A percentile compares a stretch with the other conserved stretches of the same genome.
phyloP scores from a whole-genome alignment of 2,113 vertebrate species.

The Macroglossus sobrinus region DNA sequence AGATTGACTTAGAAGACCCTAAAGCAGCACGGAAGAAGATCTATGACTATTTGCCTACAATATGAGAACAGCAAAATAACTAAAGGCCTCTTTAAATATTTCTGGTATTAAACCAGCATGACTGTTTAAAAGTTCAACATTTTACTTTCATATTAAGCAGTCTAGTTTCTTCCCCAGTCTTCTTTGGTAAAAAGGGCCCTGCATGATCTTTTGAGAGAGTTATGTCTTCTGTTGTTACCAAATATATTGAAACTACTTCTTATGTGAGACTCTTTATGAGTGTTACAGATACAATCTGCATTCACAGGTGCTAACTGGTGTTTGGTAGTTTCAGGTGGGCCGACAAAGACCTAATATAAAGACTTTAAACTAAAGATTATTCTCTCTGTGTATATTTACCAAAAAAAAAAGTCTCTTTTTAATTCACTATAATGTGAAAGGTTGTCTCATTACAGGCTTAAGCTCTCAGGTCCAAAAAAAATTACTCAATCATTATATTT shows the following conservation, averaged over 20 bases:
- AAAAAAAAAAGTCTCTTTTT: background rate
- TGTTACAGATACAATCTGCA: background rate
- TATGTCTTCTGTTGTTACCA: background rate
- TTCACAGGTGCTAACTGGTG: background rate
- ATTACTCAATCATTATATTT: background rate
- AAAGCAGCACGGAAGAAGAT: slow-evolving; percentile 51
- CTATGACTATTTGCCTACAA: slow-evolving; percentile 58
- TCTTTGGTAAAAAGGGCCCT: background rate
- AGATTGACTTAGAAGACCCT: slow-evolving; percentile 56
- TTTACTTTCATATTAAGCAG: slow-evolving; percentile 53
- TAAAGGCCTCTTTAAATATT: slow-evolving; percentile 70
- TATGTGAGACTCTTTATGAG: background rate
- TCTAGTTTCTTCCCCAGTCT: background rate
- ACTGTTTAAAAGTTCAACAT: slow-evolving; percentile 68
- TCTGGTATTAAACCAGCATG: slow-evolving; percentile 61
- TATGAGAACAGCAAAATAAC: slow-evolving; percentile 69
- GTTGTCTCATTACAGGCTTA: background rate
- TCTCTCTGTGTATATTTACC: background rate
- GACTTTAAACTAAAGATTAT: background rate
- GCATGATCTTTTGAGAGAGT: background rate
- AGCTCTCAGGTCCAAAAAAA: background rate
- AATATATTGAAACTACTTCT: background rate
- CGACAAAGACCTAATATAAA: background rate
- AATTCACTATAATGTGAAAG: background rate
- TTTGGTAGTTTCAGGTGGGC: background rate